A percentile compares a stretch with the other conserved stretches of the same genome.
Evolutionary conservation across 2,113 vertebrate species (phyloP).

Genomic region (Toxotes chatareus): DNA sequence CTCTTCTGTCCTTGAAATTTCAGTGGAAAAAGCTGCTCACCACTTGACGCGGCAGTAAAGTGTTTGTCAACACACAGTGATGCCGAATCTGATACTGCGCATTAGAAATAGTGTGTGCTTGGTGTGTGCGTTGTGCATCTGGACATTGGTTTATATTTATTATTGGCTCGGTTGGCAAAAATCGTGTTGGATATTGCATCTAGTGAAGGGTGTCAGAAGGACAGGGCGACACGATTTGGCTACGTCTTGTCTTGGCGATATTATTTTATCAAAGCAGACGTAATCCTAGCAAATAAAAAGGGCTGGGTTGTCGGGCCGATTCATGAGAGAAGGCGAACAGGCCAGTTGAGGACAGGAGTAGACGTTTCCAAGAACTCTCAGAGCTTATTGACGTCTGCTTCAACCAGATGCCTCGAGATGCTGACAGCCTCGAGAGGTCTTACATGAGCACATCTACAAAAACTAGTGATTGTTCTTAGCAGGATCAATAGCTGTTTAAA

Average conservation of each 20-base stretch:
- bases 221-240: slow-evolving; percentile 10
- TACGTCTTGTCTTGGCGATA: neutral
- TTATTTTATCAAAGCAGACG: slow-evolving; percentile 23
- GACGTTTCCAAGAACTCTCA: slow-evolving; percentile 11
- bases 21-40: slow-evolving; percentile 68
- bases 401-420: neutral
- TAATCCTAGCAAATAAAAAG: slow-evolving; percentile 23
- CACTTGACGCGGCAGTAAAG: slow-evolving; percentile 60
- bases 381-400: slow-evolving; percentile 36
- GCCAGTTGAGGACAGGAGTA: slow-evolving; percentile 3
- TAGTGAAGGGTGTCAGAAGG: slow-evolving; percentile 3
- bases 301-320: neutral
- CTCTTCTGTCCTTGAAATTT: slow-evolving; percentile 68
- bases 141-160: slow-evolving; percentile 61
- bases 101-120: slow-evolving; percentile 58
- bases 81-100: slow-evolving; percentile 63
- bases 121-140: slow-evolving; percentile 25
- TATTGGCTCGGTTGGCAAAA: slow-evolving; percentile 33
- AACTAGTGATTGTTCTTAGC: neutral
- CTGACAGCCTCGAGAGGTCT: neutral
- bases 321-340: neutral
- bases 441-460: slow-evolving; percentile 1
- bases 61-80: slow-evolving; percentile 80
- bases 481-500: slow-evolving; percentile 43
- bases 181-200: slow-evolving; percentile 34